A percentile compares a stretch with the other conserved stretches of the same genome.
phyloP scores from a whole-genome alignment of 2,888 invertebrate genomes.

The Diaperis boleti region DNA sequence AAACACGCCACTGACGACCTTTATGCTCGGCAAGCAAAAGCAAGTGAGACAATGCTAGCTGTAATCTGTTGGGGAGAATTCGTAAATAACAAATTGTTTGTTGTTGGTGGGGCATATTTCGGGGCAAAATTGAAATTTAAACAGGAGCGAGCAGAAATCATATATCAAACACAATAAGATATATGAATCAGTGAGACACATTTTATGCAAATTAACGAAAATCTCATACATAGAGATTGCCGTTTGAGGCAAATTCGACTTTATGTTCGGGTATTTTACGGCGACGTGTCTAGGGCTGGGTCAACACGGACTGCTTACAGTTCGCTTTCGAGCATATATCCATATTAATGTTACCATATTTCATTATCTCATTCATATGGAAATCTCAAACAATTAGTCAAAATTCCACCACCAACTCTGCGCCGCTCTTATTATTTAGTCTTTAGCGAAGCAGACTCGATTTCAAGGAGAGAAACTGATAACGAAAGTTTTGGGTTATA shows the following conservation, averaged over 20 bases:
- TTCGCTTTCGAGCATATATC: conserved; percentile 72
- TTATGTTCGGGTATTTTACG: conserved; percentile 25
- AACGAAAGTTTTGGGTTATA: too few species aligned
- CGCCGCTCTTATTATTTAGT: conserved; percentile 44
- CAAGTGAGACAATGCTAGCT: not conserved
- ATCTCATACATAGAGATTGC: conserved; percentile 68
- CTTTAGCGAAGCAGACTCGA: conserved; percentile 31
- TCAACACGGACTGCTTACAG: conserved; percentile 63
- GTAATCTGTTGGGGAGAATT: conserved; percentile 20
- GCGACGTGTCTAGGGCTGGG: conserved; percentile 40
- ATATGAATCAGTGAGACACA: conserved; percentile 68
- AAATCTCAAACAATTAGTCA: conserved; percentile 77
- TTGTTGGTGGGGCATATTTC: conserved; percentile 48
- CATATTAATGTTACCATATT: conserved; percentile 84
- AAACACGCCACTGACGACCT: too few species aligned
- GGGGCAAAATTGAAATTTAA: conserved; percentile 53
- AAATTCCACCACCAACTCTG: conserved; percentile 60
- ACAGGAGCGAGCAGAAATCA: conserved; percentile 58
- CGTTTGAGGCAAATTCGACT: conserved; percentile 49
- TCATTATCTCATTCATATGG: conserved; percentile 88
- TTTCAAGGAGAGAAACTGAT: too few species aligned
- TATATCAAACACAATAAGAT: conserved; percentile 66
- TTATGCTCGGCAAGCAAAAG: not conserved
- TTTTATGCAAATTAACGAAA: conserved; percentile 67
- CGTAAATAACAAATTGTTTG: conserved; percentile 43